phyloP scores from a whole-genome alignment of 2,797 vertebrate genomes.

The Urophycis tenuis region DNA sequence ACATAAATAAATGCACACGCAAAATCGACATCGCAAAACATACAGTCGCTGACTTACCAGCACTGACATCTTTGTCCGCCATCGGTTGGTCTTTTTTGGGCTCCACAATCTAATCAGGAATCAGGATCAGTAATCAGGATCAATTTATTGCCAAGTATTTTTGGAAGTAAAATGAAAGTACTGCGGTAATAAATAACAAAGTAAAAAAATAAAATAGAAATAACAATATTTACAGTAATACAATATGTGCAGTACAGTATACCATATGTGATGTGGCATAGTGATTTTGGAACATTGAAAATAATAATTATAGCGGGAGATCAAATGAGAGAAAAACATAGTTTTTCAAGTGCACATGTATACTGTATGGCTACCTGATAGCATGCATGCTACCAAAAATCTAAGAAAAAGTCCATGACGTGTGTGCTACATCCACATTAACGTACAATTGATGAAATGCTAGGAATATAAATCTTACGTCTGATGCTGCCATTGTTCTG shows the following conservation, averaged over 20 bases:
- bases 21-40: background rate
- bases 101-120: background rate
- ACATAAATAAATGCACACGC: background rate
- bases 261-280: no score
- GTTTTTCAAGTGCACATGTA: background rate
- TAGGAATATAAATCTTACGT: conserved; percentile 31
- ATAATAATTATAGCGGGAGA: background rate
- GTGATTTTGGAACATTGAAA: background rate
- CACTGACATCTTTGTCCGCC: background rate
- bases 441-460: background rate
- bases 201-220: no score
- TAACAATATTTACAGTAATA: no score
- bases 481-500: conserved; percentile 40
- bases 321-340: background rate
- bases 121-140: no score
- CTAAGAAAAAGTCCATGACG: background rate
- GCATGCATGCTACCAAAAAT: background rate
- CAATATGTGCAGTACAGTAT: no score
- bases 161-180: no score
- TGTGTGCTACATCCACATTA: background rate
- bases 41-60: background rate
- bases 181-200: no score
- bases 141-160: no score
- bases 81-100: background rate
- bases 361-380: background rate